Conservation (phyloP, 2,888 invertebrate genomes). For the Allophyes oxyacanthae region DNA sequence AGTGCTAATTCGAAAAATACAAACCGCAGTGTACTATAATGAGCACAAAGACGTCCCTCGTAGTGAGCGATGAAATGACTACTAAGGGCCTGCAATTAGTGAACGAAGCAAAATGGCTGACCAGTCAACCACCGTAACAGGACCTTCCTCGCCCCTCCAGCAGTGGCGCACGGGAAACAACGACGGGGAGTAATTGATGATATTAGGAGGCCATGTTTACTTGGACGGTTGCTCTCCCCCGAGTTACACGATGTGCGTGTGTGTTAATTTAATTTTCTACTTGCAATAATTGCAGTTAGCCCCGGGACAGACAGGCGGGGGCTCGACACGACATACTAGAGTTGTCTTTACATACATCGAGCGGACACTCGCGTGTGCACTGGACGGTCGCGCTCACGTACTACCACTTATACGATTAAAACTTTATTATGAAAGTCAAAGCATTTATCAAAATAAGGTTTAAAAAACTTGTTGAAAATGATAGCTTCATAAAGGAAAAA, state of each 20-base stretch:
- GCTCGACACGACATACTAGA: conserved; percentile 72
- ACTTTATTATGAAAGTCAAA: conserved; percentile 20
- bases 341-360: conserved; percentile 77
- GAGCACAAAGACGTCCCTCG: conserved; percentile 80
- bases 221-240: conserved; percentile 75
- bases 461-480: conserved; percentile 10
- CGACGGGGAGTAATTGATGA: conserved; percentile 53
- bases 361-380: conserved; percentile 62
- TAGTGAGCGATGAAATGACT: conserved; percentile 83
- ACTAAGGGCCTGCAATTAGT: conserved; percentile 83
- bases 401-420: conserved; percentile 46
- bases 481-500: conserved; percentile 15
- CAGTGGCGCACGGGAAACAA: conserved; percentile 1
- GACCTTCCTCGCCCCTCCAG: conserved; percentile 35
- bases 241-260: conserved; percentile 81
- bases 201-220: conserved; percentile 56
- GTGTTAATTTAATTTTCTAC: conserved; percentile 88
- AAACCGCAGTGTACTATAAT: conserved; percentile 81
- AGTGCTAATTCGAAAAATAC: conserved; percentile 88
- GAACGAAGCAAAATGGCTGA: conserved; percentile 87
- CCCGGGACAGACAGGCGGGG: conserved; percentile 70
- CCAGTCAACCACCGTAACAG: conserved; percentile 62
- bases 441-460: conserved; percentile 13
- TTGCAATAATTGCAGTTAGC: conserved; percentile 83
- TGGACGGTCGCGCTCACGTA: conserved; percentile 45